A percentile compares a stretch with the other conserved stretches of the same genome.
phyloP scores from a whole-genome alignment of 2,888 invertebrate species.

The Xanthia togata region DNA sequence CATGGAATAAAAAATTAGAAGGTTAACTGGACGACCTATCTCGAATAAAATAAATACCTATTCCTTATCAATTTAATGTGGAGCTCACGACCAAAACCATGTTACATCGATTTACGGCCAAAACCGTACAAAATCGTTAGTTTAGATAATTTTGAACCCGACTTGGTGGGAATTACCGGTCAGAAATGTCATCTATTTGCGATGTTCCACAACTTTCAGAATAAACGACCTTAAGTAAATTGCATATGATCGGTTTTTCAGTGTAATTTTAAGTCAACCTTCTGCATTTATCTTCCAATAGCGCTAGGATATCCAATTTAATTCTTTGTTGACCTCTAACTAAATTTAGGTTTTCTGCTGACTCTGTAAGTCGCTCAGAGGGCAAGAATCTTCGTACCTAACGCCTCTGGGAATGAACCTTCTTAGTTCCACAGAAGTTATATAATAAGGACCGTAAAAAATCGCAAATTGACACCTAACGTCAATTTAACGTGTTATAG shows the following conservation, averaged over 20 bases:
- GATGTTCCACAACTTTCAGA: too few relatives aligned
- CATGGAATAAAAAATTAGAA: slow-evolving; percentile 12
- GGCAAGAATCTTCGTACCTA: background rate
- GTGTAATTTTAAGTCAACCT: background rate
- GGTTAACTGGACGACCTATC: background rate
- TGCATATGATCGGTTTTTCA: background rate
- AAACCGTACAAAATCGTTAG: too few relatives aligned
- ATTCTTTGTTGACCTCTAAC: slow-evolving; percentile 38
- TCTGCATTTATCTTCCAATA: background rate
- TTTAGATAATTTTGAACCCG: too few relatives aligned
- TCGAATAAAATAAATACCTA: too few relatives aligned
- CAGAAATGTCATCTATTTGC: too few relatives aligned
- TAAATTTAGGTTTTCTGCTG: slow-evolving; percentile 42
- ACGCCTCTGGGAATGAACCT: slow-evolving; percentile 16
- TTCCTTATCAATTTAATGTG: too few relatives aligned
- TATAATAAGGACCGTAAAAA: background rate
- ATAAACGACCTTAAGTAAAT: background rate
- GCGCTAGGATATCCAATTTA: slow-evolving; percentile 19
- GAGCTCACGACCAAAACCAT: too few relatives aligned
- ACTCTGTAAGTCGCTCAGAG: slow-evolving; percentile 3
- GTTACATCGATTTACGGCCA: too few relatives aligned
- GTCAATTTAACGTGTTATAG: background rate
- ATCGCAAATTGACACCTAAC: background rate
- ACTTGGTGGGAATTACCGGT: too few relatives aligned
- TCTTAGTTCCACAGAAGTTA: background rate